Evolutionary conservation across 1,140 invertebrate genomes (phyloP).

Genomic region (Spodoptera litura): DNA sequence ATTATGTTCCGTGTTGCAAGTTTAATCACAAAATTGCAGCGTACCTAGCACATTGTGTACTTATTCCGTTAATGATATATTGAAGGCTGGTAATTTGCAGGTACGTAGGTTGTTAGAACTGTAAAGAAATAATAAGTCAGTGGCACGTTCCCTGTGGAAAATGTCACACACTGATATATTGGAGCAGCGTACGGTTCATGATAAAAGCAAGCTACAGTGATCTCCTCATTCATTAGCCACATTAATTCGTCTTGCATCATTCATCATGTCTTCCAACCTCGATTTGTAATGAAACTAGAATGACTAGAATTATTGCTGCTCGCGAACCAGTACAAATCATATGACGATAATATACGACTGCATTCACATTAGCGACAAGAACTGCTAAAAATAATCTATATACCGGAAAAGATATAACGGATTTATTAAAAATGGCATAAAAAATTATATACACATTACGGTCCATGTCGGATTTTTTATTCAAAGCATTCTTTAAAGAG

Average conservation of each 20-base stretch:
- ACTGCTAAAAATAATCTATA: conserved; percentile 10
- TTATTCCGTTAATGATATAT: neutral
- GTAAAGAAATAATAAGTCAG: neutral
- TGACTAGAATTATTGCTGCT: conserved; percentile 34
- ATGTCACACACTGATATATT: neutral
- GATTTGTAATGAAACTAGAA: conserved; percentile 35
- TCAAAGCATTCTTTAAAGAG: neutral
- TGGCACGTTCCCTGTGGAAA: conserved; percentile 1
- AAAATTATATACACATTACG: neutral
- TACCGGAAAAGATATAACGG: conserved; percentile 10
- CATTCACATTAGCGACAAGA: conserved; percentile 30
- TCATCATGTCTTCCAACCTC: conserved; percentile 38
- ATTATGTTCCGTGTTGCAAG: neutral
- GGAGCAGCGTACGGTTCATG: neutral
- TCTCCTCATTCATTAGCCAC: conserved; percentile 28
- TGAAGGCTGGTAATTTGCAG: neutral
- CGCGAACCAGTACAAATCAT: conserved; percentile 29
- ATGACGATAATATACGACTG: conserved; percentile 26
- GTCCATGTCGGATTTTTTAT: neutral
- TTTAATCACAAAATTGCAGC: conserved; percentile 23
- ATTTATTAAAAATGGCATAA: neutral
- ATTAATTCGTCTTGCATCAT: conserved; percentile 34
- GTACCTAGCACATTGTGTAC: neutral
- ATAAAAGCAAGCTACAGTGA: conserved; percentile 29
- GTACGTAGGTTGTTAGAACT: neutral